Percentiles rank a stretch among this genome's conserved stretches.
Conservation (phyloP, 64 coral and sea anemone genomes). For the Catalaphyllia jardinei region DNA sequence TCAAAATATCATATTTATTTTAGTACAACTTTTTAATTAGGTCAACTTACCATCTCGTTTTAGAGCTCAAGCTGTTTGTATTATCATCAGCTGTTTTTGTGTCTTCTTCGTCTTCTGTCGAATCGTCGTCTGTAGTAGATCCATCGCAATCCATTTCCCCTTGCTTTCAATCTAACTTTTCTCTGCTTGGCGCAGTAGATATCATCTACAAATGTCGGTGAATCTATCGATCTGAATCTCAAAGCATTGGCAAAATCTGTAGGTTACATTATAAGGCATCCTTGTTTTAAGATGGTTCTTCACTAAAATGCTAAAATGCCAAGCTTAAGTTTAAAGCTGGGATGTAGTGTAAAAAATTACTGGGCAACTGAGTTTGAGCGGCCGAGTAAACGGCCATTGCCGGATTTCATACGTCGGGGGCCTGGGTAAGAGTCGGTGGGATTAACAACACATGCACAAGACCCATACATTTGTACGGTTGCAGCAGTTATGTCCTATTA, state of each 20-base stretch:
- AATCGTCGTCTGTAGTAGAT: background rate
- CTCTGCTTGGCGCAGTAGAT: background rate
- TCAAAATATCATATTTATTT: too few species aligned
- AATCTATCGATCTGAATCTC: background rate
- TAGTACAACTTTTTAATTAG: too few species aligned
- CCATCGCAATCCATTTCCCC: background rate
- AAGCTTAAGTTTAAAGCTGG: background rate
- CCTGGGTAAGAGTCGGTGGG: too few species aligned
- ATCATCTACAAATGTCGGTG: background rate
- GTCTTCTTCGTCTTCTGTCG: slow-evolving; percentile 17
- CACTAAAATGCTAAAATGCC: background rate
- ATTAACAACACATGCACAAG: too few species aligned
- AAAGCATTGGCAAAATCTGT: background rate
- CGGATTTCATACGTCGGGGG: too few species aligned
- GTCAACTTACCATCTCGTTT: background rate
- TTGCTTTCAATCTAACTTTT: background rate
- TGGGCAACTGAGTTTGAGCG: too few species aligned
- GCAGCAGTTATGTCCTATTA: too few species aligned
- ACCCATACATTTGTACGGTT: too few species aligned
- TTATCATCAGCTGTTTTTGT: background rate
- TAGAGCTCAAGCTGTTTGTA: background rate
- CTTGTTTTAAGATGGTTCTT: background rate
- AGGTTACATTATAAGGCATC: background rate
- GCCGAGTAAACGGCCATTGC: background rate
- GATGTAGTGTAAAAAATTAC: background rate